phyloP scores from a whole-genome alignment of 2,113 vertebrate species.

The Bubo scandiacus region DNA sequence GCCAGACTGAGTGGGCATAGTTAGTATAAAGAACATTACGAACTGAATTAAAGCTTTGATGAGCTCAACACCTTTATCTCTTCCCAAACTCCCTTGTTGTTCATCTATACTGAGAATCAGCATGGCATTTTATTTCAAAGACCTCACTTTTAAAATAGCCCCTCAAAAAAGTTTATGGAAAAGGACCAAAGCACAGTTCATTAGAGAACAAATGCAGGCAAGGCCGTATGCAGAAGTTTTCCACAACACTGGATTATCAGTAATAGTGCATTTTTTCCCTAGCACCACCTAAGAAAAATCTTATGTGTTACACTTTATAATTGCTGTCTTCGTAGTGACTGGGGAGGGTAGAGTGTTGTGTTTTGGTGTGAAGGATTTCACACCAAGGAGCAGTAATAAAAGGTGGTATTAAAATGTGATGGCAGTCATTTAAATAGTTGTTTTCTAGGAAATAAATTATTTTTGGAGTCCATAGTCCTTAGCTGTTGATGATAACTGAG shows the following conservation, averaged over 20 bases:
- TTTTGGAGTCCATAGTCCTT: neutral
- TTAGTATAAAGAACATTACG: neutral
- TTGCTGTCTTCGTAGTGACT: neutral
- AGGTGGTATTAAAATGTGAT: constrained; percentile 19
- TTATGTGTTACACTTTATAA: neutral
- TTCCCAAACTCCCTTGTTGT: neutral
- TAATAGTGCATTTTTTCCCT: neutral
- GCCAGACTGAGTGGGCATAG: neutral
- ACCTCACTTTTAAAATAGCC: neutral
- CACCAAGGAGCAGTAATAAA: neutral
- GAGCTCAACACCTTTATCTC: neutral
- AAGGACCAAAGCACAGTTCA: neutral
- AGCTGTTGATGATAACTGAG: neutral
- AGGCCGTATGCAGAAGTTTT: neutral
- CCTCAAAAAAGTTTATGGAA: neutral
- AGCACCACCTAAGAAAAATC: neutral
- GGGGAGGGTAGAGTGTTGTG: neutral
- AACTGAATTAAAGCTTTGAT: neutral
- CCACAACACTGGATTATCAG: neutral
- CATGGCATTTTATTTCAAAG: neutral
- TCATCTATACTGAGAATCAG: neutral
- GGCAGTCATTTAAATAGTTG: neutral
- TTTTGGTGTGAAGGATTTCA: constrained; percentile 3
- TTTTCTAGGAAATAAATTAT: neutral
- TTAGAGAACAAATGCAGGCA: neutral